Evolutionary conservation across 1,140 invertebrate genomes (phyloP).

Genomic region (Chrysopa pallens): DNA sequence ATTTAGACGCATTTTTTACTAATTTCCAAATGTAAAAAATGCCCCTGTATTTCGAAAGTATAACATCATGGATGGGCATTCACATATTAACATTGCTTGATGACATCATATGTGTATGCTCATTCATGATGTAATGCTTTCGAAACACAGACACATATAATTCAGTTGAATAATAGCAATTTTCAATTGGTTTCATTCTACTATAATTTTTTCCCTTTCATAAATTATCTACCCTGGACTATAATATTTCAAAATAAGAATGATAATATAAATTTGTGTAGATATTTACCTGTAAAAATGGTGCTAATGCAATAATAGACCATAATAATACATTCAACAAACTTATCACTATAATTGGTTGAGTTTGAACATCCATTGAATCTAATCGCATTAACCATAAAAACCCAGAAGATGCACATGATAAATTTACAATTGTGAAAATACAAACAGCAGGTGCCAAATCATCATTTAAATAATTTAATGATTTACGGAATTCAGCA

Average conservation of each 20-base stretch:
- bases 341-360: constrained; percentile 36
- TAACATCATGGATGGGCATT: too few species aligned
- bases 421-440: constrained; percentile 52
- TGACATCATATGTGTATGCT: too few species aligned
- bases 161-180: too few species aligned
- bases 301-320: constrained; percentile 43
- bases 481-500: constrained; percentile 50
- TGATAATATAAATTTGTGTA: constrained; percentile 9
- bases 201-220: too few species aligned
- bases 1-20: too few species aligned
- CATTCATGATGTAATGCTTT: too few species aligned
- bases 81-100: too few species aligned
- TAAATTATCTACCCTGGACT: too few species aligned
- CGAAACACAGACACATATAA: too few species aligned
- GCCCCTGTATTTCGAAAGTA: too few species aligned
- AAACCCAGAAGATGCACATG: constrained; percentile 45
- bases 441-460: constrained; percentile 52
- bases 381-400: constrained; percentile 45
- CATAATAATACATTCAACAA: constrained; percentile 46
- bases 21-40: too few species aligned
- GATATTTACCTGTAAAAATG: constrained; percentile 58
- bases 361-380: constrained; percentile 27
- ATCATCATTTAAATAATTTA: constrained; percentile 55
- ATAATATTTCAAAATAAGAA: not conserved
- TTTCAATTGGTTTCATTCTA: too few species aligned